Percentiles rank a stretch among this genome's conserved stretches.
These are phyloP conservation scores for Spialia ferax DNA, from an alignment of 2,888 invertebrate genomes.

Conservation along the genomic window DNA sequence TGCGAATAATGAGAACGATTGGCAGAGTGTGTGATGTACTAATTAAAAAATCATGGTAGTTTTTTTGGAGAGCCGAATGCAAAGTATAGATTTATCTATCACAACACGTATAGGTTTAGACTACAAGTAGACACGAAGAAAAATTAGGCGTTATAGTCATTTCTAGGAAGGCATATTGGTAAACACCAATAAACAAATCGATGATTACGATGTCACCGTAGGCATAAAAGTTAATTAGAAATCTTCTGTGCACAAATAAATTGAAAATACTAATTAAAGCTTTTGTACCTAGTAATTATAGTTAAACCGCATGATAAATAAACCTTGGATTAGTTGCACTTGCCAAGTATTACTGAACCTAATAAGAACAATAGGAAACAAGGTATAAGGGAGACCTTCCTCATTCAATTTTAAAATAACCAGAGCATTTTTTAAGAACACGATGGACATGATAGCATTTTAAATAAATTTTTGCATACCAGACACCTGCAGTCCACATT, in stretches of 20 bases:
- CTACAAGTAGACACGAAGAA: conserved; percentile 16
- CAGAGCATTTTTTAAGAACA: not conserved
- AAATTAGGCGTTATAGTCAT: not conserved
- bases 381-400: not conserved
- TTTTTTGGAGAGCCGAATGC: conserved; percentile 9
- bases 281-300: conserved; percentile 4
- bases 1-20: conserved; percentile 50
- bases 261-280: not conserved
- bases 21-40: conserved; percentile 44
- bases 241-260: not conserved
- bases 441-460: too few species aligned
- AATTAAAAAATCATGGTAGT: conserved; percentile 27
- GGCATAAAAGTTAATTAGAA: not conserved
- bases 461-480: too few species aligned
- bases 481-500: too few species aligned
- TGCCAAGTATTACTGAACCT: not conserved
- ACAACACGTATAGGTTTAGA: not conserved
- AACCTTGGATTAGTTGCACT: not conserved
- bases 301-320: not conserved
- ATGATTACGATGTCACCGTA: not conserved
- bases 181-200: not conserved
- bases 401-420: too few species aligned
- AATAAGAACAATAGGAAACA: not conserved
- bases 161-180: not conserved
- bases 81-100: not conserved